These are phyloP conservation scores for Lycaon pictus DNA, from an alignment of 2,113 vertebrate species.

Conservation along the genomic window DNA sequence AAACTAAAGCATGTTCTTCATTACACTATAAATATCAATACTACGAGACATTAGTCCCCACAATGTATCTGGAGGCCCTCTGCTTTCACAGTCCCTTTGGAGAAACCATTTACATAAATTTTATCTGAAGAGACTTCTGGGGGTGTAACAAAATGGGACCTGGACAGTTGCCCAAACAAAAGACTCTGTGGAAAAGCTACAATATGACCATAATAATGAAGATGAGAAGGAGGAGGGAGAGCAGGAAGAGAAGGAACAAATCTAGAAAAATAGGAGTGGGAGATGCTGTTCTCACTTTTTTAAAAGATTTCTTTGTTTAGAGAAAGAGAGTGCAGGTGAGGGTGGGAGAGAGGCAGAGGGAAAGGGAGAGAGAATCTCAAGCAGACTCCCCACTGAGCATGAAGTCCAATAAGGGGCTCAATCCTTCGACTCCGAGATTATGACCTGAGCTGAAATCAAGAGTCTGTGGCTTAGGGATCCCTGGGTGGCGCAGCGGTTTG, in stretches of 20 bases:
- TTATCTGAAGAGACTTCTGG: not conserved
- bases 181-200: not conserved
- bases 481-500: too few species aligned
- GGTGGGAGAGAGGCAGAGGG: not conserved
- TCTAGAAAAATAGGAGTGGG: not conserved
- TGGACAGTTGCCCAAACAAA: not conserved
- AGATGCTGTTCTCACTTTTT: not conserved
- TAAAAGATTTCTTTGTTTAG: not conserved
- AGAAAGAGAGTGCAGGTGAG: not conserved
- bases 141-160: not conserved
- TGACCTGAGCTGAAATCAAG: not conserved
- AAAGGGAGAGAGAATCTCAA: not conserved
- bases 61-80: not conserved
- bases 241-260: not conserved
- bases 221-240: not conserved
- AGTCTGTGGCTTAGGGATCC: not conserved
- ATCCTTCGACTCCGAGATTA: not conserved
- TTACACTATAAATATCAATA: not conserved
- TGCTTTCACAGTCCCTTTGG: not conserved
- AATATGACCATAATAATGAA: not conserved
- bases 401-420: not conserved
- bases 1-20: conserved; percentile 36
- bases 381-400: not conserved
- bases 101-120: conserved; percentile 15
- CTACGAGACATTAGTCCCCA: not conserved